Evolutionary conservation across 2,888 invertebrate genomes (phyloP).

Genomic region (Pammene aurita): DNA sequence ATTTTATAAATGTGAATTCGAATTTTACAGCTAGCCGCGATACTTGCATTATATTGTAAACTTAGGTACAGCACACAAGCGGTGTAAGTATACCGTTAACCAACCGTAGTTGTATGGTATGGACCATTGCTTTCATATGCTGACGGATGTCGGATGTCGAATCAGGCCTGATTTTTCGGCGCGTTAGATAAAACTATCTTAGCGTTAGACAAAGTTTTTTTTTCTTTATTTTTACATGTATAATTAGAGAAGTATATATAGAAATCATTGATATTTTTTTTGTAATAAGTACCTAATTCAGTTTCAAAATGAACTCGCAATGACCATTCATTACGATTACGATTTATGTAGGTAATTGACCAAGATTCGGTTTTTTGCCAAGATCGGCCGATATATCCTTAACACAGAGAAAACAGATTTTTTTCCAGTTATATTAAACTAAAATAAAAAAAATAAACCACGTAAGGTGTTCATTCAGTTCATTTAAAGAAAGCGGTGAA

Average conservation of each 20-base stretch:
- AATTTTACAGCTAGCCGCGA: conserved; percentile 19
- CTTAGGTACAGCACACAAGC: conserved; percentile 16
- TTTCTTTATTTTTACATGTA: no score
- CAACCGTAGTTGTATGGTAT: conserved; percentile 16
- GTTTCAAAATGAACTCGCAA: no score
- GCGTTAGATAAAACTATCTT: background rate
- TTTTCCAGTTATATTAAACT: background rate
- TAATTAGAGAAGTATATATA: no score
- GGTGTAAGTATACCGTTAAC: conserved; percentile 18
- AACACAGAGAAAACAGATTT: no score
- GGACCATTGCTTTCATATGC: conserved; percentile 22
- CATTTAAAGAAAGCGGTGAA: background rate
- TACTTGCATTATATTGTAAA: conserved; percentile 22
- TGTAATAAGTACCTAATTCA: no score
- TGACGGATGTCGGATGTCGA: conserved; percentile 10
- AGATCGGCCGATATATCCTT: no score
- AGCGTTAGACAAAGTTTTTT: no score
- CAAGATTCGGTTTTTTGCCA: no score
- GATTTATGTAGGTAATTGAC: no score
- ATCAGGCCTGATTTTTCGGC: conserved; percentile 16
- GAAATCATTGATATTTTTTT: no score
- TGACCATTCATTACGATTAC: no score
- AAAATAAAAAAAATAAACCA: background rate
- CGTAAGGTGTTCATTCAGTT: background rate
- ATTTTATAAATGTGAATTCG: conserved; percentile 3